Evolutionary conservation across 2,888 invertebrate species (phyloP).

Genomic region (Operophtera brumata): DNA sequence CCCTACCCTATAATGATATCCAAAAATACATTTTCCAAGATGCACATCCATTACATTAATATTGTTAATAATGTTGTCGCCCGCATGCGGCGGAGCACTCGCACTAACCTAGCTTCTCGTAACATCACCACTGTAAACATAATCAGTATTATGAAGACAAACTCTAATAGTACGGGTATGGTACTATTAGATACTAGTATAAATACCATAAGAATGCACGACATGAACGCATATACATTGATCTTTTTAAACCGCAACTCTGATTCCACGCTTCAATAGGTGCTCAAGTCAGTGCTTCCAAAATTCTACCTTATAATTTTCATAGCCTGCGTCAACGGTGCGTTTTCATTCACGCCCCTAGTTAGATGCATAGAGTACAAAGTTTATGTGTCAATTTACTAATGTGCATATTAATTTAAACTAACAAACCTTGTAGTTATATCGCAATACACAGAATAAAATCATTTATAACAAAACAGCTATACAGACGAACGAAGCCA

Average conservation of each 20-base stretch:
- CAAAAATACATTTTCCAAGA: conserved; percentile 25
- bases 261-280: conserved; percentile 4
- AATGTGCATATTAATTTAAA: conserved; percentile 3
- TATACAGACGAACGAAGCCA: conserved; percentile 1
- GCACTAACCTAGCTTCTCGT: conserved; percentile 28
- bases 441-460: conserved; percentile 1
- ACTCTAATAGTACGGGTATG: too few relatives aligned
- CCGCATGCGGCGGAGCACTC: conserved; percentile 12
- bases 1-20: conserved; percentile 18
- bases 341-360: neutral
- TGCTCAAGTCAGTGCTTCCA: neutral
- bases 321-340: conserved; percentile 3
- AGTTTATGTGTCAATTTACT: neutral
- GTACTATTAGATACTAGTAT: neutral
- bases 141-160: conserved; percentile 6
- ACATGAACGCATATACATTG: conserved; percentile 1
- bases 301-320: neutral
- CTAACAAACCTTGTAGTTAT: neutral
- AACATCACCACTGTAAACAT: conserved; percentile 19
- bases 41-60: conserved; percentile 5
- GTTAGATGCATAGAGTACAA: neutral
- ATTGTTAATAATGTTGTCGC: conserved; percentile 10
- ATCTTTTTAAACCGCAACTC: neutral
- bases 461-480: neutral
- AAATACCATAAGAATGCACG: neutral